Percentiles rank a stretch among this genome's conserved stretches.
Evolutionary conservation across 64 coral and sea anemone genomes (phyloP).

Genomic region (Stichodactyla mertensii): DNA sequence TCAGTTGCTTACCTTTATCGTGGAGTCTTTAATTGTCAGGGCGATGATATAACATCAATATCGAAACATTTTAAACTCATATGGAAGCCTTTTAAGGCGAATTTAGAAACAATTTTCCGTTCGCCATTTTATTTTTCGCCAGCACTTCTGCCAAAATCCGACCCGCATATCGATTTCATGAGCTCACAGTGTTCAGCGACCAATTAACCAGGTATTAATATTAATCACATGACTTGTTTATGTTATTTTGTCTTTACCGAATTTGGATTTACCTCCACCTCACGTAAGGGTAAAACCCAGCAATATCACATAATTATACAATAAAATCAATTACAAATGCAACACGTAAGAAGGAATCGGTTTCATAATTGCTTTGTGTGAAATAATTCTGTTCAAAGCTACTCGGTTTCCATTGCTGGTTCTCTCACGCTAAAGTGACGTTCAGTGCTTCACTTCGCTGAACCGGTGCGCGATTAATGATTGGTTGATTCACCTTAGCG

Average conservation of each 20-base stretch:
- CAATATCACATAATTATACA: no score
- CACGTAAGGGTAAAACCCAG: neutral
- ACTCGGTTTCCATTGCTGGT: no score
- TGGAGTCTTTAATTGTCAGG: neutral
- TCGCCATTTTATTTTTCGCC: slow-evolving; percentile 11
- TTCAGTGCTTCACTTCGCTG: no score
- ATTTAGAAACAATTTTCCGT: neutral
- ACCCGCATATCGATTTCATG: slow-evolving; percentile 10
- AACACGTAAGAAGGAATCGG: no score
- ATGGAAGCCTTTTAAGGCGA: neutral
- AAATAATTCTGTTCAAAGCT: no score
- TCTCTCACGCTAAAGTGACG: no score
- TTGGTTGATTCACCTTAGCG: no score
- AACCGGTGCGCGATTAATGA: no score
- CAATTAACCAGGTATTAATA: neutral
- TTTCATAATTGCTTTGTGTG: no score
- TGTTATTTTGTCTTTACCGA: neutral
- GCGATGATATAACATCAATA: neutral
- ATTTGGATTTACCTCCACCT: neutral
- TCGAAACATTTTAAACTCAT: neutral
- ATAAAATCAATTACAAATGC: no score
- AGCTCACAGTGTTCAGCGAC: neutral
- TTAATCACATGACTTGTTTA: neutral
- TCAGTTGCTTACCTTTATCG: neutral
- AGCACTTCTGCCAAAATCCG: neutral